These are phyloP conservation scores for Lycia hirtaria DNA, from an alignment of 2,888 invertebrate species.

Conservation along the genomic window DNA sequence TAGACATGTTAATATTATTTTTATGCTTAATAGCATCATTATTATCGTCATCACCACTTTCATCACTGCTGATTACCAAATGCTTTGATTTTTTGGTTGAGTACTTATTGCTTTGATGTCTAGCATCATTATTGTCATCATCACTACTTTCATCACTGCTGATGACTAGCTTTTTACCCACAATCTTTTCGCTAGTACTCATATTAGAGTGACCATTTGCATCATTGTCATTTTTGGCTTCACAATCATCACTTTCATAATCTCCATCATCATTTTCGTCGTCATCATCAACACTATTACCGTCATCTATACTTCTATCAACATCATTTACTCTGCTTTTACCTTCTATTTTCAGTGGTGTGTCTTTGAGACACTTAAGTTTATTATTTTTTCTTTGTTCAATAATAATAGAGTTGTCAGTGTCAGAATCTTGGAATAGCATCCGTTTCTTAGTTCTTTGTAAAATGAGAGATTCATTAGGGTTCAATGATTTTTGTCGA, in stretches of 20 bases:
- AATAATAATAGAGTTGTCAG: slow-evolving; percentile 73
- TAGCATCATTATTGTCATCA: slow-evolving; percentile 18
- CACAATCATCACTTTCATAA: slow-evolving; percentile 28
- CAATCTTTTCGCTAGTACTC: too few species aligned
- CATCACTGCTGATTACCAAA: slow-evolving; percentile 13
- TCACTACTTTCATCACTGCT: slow-evolving; percentile 17
- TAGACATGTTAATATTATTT: not conserved
- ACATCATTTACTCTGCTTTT: not conserved
- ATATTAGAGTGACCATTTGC: slow-evolving; percentile 11
- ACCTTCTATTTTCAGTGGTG: slow-evolving; percentile 63
- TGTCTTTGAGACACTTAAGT: slow-evolving; percentile 66
- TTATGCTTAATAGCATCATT: not conserved
- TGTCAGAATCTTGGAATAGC: slow-evolving; percentile 70
- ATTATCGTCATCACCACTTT: not conserved
- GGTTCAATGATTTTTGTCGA: slow-evolving; percentile 49
- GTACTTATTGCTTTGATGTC: slow-evolving; percentile 7
- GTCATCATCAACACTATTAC: slow-evolving; percentile 11
- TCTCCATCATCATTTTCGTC: slow-evolving; percentile 27
- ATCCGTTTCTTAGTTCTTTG: slow-evolving; percentile 70
- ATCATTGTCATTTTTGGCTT: slow-evolving; percentile 15
- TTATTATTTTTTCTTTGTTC: slow-evolving; percentile 68
- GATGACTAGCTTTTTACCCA: slow-evolving; percentile 6
- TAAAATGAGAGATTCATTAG: slow-evolving; percentile 52
- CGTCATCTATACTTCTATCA: slow-evolving; percentile 25
- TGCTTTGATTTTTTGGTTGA: too few species aligned